Conservation (phyloP, 1,140 invertebrate species). For the Drosophila tropicalis region DNA sequence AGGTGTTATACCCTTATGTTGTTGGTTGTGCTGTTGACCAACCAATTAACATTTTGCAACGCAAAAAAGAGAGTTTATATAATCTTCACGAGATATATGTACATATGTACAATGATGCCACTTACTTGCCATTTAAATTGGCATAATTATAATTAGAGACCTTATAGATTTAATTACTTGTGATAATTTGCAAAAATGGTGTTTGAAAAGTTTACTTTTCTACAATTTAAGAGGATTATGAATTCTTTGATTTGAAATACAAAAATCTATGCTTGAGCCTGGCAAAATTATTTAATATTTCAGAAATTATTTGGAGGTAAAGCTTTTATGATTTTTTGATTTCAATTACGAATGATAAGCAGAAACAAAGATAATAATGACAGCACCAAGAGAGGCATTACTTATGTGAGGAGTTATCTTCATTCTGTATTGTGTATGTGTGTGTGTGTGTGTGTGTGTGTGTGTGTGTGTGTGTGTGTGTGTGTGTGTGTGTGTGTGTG, state of each 20-base stretch:
- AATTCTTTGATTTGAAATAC: too few species aligned
- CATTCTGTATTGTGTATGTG: background rate
- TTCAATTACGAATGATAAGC: conserved; percentile 1
- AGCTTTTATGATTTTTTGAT: background rate
- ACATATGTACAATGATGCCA: background rate
- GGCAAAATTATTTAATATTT: too few species aligned
- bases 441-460: conserved; percentile 23
- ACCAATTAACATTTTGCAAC: conserved; percentile 55
- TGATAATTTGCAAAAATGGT: background rate
- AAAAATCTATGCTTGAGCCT: too few species aligned
- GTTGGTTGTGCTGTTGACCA: conserved; percentile 55
- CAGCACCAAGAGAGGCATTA: background rate
- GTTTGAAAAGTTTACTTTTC: background rate
- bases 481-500: conserved; percentile 24
- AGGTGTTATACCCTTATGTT: conserved; percentile 3
- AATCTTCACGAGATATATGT: conserved; percentile 21
- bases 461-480: conserved; percentile 28
- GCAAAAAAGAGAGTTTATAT: conserved; percentile 29
- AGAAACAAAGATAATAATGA: background rate
- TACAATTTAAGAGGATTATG: too few species aligned
- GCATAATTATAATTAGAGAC: background rate
- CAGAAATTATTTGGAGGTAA: background rate
- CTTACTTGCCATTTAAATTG: background rate
- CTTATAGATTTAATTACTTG: background rate
- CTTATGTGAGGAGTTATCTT: background rate